These are phyloP conservation scores for Eurytoma adleriae DNA, from an alignment of 2,888 invertebrate genomes.

Conservation along the genomic window DNA sequence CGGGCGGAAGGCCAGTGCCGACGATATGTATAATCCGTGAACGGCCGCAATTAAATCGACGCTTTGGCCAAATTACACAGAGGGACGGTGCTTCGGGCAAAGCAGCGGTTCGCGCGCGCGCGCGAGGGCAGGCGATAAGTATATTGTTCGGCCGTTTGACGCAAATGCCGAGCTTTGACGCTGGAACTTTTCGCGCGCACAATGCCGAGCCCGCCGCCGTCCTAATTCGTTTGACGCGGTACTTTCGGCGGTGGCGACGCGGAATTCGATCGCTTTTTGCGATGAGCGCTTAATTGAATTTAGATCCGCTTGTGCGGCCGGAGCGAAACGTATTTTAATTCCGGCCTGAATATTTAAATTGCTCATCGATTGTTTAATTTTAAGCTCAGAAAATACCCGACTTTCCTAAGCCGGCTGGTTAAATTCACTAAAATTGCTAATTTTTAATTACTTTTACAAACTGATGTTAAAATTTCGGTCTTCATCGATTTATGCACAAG, in stretches of 20 bases:
- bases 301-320: not conserved
- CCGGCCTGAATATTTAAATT: not conserved
- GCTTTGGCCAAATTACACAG: slow-evolving; percentile 18
- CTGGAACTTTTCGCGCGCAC: not conserved
- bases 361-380: too few relatives aligned
- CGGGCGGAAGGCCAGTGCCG: not conserved
- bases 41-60: slow-evolving; percentile 1
- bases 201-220: not conserved
- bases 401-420: too few relatives aligned
- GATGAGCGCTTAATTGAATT: slow-evolving; percentile 18
- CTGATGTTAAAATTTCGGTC: too few relatives aligned
- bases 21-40: slow-evolving; percentile 7
- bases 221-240: slow-evolving; percentile 1
- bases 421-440: too few relatives aligned
- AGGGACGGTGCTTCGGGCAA: not conserved
- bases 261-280: not conserved
- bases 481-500: too few relatives aligned
- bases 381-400: too few relatives aligned
- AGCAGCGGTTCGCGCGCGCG: not conserved
- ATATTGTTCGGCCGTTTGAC: not conserved
- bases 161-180: not conserved
- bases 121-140: not conserved
- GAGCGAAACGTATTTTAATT: not conserved
- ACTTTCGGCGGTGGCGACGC: not conserved
- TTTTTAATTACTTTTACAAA: too few relatives aligned